These are phyloP conservation scores for Enteromius thamalakanensis DNA, from an alignment of 2,797 vertebrate species.

Conservation along the genomic window DNA sequence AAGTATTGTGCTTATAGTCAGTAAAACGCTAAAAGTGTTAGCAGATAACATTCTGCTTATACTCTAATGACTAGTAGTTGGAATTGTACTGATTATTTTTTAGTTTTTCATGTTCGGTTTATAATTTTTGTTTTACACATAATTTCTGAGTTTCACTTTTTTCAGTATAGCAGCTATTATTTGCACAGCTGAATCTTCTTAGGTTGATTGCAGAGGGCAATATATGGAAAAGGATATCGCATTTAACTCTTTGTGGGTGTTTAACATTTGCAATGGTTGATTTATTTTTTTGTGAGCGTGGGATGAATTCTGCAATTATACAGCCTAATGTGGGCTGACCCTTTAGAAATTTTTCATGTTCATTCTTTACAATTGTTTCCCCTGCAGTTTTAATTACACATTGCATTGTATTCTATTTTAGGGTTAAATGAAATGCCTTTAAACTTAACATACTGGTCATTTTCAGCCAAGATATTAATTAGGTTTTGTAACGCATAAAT, in stretches of 20 bases:
- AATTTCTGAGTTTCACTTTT: neutral
- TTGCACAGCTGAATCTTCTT: neutral
- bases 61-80: neutral
- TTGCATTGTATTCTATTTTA: neutral
- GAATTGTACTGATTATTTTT: too few species aligned
- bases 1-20: neutral
- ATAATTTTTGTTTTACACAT: too few species aligned
- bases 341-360: neutral
- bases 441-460: neutral
- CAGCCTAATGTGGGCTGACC: neutral
- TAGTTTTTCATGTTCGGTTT: neutral
- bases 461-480: neutral
- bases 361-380: neutral
- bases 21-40: neutral
- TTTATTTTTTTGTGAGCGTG: neutral
- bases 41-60: neutral
- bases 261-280: neutral
- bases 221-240: neutral
- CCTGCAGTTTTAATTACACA: neutral
- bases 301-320: neutral
- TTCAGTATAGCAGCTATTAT: neutral
- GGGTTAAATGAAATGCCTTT: neutral
- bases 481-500: neutral
- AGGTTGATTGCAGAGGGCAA: neutral
- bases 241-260: neutral